phyloP scores from a whole-genome alignment of 2,113 vertebrate genomes.

The Forbesichthys papilliferus region DNA sequence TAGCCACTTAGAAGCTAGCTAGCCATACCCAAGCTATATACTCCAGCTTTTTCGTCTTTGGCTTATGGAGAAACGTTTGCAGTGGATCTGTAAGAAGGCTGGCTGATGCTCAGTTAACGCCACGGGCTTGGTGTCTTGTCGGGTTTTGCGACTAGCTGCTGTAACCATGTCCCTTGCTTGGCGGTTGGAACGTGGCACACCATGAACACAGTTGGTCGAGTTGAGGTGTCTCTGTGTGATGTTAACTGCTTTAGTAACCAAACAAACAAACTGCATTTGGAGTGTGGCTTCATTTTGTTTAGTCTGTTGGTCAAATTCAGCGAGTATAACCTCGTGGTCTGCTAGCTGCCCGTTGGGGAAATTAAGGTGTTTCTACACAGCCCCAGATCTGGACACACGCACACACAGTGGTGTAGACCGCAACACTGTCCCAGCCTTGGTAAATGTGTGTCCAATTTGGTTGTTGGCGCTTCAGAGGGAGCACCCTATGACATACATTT shows the following conservation, averaged over 20 bases:
- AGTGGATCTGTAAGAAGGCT: slow-evolving; percentile 8
- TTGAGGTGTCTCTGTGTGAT: neutral
- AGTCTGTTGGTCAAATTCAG: too few relatives aligned
- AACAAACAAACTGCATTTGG: neutral
- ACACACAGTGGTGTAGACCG: too few relatives aligned
- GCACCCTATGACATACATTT: too few relatives aligned
- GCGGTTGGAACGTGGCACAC: neutral
- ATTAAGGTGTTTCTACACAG: too few relatives aligned
- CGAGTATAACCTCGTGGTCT: too few relatives aligned
- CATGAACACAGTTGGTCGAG: neutral
- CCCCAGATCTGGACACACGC: too few relatives aligned
- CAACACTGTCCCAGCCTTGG: too few relatives aligned
- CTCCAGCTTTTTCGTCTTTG: slow-evolving; percentile 17
- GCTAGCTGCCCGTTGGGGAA: too few relatives aligned
- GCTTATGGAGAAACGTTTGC: neutral
- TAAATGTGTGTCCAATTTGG: too few relatives aligned
- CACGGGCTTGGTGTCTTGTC: neutral
- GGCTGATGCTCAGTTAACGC: neutral
- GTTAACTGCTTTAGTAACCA: neutral
- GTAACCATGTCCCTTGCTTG: neutral
- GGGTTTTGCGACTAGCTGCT: neutral
- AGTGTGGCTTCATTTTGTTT: too few relatives aligned
- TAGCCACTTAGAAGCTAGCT: slow-evolving; percentile 25
- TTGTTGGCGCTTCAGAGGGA: too few relatives aligned
- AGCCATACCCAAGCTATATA: slow-evolving; percentile 55